Percentiles rank a stretch among this genome's conserved stretches.
Evolutionary conservation across 2,888 invertebrate species (phyloP).

Genomic region (Drosophila affinis): DNA sequence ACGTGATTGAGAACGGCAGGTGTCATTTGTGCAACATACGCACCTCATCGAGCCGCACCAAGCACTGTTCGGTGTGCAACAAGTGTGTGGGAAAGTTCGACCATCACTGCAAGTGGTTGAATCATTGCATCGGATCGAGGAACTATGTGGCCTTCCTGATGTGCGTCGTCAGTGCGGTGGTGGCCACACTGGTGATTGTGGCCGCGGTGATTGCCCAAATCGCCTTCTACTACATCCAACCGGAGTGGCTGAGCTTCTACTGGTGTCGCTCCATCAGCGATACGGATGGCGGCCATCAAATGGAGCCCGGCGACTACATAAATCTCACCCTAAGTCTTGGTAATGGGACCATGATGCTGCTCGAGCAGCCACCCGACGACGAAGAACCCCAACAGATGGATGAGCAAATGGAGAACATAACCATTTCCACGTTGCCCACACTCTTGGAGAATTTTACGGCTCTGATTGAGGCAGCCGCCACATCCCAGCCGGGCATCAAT

Average conservation of each 20-base stretch:
- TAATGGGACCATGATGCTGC: conserved; percentile 61
- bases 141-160: conserved; percentile 94
- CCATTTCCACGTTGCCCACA: conserved; percentile 59
- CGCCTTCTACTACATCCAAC: conserved; percentile 87
- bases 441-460: conserved; percentile 66
- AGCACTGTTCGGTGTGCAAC: conserved; percentile 98
- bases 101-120: conserved; percentile 99
- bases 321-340: conserved; percentile 65
- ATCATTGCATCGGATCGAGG: conserved; percentile 96
- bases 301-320: conserved; percentile 57
- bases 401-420: conserved; percentile 35
- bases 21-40: conserved; percentile 96
- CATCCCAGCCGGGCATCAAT: conserved; percentile 10
- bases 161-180: conserved; percentile 91
- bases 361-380: conserved; percentile 46
- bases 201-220: conserved; percentile 89
- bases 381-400: conserved; percentile 26
- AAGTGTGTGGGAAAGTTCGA: conserved; percentile 98
- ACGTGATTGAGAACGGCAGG: conserved; percentile 97
- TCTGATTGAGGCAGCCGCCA: conserved; percentile 42
- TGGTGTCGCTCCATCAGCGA: conserved; percentile 70
- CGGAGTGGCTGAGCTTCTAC: conserved; percentile 85
- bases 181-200: conserved; percentile 89
- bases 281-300: conserved; percentile 18
- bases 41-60: conserved; percentile 90